Base-by-base conservation (phyloP, 30 jellyfish, hydroid and myxozoan species). In the Turritopsis dohrnii region DNA sequence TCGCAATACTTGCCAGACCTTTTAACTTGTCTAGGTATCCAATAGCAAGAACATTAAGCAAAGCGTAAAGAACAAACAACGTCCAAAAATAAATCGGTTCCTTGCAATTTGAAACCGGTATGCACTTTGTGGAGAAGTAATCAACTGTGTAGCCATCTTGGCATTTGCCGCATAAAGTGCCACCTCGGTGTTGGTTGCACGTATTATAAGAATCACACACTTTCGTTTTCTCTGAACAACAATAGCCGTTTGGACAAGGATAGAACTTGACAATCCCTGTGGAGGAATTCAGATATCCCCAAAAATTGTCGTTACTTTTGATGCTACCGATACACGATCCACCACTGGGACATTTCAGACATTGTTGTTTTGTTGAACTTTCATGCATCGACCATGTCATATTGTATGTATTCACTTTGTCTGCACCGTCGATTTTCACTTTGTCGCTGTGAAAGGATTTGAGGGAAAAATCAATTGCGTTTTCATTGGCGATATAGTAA, bases 141-240 rank as follows among this genome's bases (percentile, higher is more conserved):
- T 84, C 76, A 16, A 72, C 90, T 8, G 90, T 71, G 66, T 84
- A 52, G 28, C 81, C 81, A 28, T 23, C 30, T 19, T 21, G 8
- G 23, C 90, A 84, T 52, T 65, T 53, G 1, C 90, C 86, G 53
- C 90, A 84, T n/a, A 84, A 65, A 13, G 54, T 75, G 1, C 90
- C 90, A 7, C 8, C 52, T 72, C 90, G 80, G 21, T 25, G 28
- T 4, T 29, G 29, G 20, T 79, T 79, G 30, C 90, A 84, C 25
- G 86, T 53, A n/a, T 74, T n/a, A 24, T 71, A 21, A 16, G 41
- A 71, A 5, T 30, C 71, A 79, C 90, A 84, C 24, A 21, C 29
- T 52, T 65, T 74, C 29, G 28, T 7, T 7, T 23, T 19, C 19
- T 23, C 16, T n/a, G 30, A 7, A 19, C 77, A 69, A 19, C 77